Evolutionary conservation across 2,797 vertebrate genomes (phyloP), one percentile per base, ranked within the genome.

Genomic region (Scomberomorus guttatus): DNA sequence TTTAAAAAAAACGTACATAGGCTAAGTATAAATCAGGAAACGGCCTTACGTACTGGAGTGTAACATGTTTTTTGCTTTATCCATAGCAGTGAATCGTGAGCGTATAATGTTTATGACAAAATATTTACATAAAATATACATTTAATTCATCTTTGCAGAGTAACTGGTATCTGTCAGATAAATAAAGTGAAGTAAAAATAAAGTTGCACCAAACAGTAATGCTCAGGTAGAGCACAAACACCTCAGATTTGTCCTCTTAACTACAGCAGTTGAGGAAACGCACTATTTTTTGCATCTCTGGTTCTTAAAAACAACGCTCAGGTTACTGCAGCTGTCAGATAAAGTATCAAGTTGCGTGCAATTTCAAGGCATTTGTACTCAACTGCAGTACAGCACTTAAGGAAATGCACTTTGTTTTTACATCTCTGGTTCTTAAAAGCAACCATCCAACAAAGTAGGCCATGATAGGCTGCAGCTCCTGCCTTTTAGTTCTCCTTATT

Each of bases 401-500:
- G 3, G 12, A 37, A 42, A 59, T 4, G 1, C 37, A 17, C 22
- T 58, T 50, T 25, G 1, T 9, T 15, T 55, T 52, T 61, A 34
- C 18, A 32, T 20, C 13, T 54, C 46, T 51, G 17, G 6, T 24
- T 4, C 48, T 27, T 50, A 59, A 25, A n/a, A 59, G 52, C 2
- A 55, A 20, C 48, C 46, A 18, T 56, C 42, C 32, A 15, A 11
- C 50, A 12, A 5, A 44, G 34, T 24, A 1, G 32, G 5, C 18
- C 0, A 3, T 48, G 44, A 48, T 48, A 17, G 3, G 5, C 39
- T 65, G 39, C n/a, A 4, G 29, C 39, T 58, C 5, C 68, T 62
- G 9, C 1, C 6, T 46, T 66, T 25, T 65, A 58, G 76, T 62
- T 66, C 12, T 75, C n/a, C 20, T 84, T 65, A 60, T 69, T 54